Evolutionary conservation across 2,888 invertebrate species (phyloP), one percentile per base, ranked within the genome.

Genomic region (Chorisops tibialis): DNA sequence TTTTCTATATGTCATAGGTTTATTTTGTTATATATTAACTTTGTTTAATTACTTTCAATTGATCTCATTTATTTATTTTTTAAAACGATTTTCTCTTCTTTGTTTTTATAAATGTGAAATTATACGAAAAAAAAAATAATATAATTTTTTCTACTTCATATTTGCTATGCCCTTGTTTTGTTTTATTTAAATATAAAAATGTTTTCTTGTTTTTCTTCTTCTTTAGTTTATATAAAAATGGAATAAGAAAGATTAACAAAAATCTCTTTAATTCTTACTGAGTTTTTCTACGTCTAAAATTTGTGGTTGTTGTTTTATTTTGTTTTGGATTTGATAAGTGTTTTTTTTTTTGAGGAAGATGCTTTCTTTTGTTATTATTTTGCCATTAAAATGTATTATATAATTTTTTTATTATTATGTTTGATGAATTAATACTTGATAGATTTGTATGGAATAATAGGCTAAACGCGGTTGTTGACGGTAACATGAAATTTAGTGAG

Each of bases 1-100:
- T 48, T 59, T 59, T 14, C 18, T 59, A 59, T 56, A 39, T 54
- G 52, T 52, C 22, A 52, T 39, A 52, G 39, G 21, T 18, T 37
- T n/a, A 24, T n/a, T 39, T 52, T 50, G 18, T 14, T 52, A 7
- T 19, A 48, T 18, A 49, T 49, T 49, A 12, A 6, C 16, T 24
- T 14, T 35, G n/a, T 50, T 50, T 16, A 35, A n/a, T 5, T n/a
- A 24, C 14, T 50, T 35, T 35, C 2, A 21, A 49, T 30, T 16
- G 41, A 41, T 5, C 12, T 41, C 12, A 16, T 50, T 14, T 5
- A 30, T 50, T 50, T 50, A 35, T 24, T 22, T 30, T 30, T 50
- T 16, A 19, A n/a, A 50, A 14, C 9, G 12, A 35, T 30, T 21
- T 35, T 14, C 16, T 35, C 35, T 22, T 22, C n/a, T 50, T 30